Conservation (phyloP, 2,797 vertebrate genomes). For the Channa striata region DNA sequence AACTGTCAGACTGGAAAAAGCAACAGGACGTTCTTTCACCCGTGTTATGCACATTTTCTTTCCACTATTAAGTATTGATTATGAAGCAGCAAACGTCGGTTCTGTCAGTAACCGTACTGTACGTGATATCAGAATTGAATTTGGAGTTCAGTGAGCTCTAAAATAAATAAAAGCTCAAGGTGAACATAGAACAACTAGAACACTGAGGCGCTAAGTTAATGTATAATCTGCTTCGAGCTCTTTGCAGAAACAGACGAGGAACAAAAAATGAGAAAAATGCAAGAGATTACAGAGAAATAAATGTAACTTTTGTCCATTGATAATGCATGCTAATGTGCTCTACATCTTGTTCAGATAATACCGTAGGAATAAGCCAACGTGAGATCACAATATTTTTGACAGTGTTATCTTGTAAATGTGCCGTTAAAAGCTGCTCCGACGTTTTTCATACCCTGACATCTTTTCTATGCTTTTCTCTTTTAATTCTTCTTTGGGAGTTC, state of each 20-base stretch:
- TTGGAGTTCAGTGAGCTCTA: slow-evolving; percentile 16
- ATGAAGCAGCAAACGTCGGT: neutral
- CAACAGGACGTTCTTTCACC: neutral
- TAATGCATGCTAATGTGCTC: neutral
- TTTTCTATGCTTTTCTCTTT: slow-evolving; percentile 8
- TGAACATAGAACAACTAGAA: slow-evolving; percentile 3
- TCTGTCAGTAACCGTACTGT: slow-evolving; percentile 3
- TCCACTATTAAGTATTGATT: slow-evolving; percentile 6
- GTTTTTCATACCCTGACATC: slow-evolving; percentile 12
- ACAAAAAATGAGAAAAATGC: neutral
- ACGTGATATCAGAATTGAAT: slow-evolving; percentile 10
- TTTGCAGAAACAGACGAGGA: slow-evolving; percentile 25
- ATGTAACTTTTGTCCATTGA: neutral
- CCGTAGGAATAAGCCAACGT: slow-evolving; percentile 6
- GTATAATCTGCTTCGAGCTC: slow-evolving; percentile 21
- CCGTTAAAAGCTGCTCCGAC: slow-evolving; percentile 18
- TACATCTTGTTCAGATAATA: slow-evolving; percentile 7
- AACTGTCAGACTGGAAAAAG: neutral
- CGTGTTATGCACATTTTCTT: neutral
- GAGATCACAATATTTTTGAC: slow-evolving; percentile 8
- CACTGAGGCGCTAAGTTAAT: slow-evolving; percentile 37
- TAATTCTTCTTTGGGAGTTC: slow-evolving; percentile 21
- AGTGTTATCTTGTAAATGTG: slow-evolving; percentile 7
- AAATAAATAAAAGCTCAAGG: slow-evolving; percentile 29
- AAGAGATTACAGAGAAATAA: neutral